phyloP scores from a whole-genome alignment of 1,140 invertebrate genomes.

The Fopius arisanus region DNA sequence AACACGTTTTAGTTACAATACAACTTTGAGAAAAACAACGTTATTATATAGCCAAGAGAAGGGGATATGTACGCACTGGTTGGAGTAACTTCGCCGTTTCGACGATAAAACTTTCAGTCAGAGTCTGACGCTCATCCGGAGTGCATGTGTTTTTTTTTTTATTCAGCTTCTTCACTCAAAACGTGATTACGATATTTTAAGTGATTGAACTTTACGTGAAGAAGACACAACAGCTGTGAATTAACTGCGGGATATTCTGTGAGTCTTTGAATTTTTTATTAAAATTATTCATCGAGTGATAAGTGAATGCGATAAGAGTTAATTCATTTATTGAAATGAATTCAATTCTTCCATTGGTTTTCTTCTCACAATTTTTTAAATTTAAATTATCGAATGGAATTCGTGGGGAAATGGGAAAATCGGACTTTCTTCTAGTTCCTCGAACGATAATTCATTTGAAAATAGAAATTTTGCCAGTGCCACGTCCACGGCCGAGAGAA shows the following conservation, averaged over 20 bases:
- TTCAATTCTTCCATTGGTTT: too few relatives aligned
- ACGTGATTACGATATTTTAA: neutral
- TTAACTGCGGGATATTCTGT: too few relatives aligned
- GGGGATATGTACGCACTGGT: neutral
- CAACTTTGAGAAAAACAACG: neutral
- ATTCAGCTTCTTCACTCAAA: neutral
- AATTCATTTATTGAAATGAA: too few relatives aligned
- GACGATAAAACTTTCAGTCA: slow-evolving; percentile 4
- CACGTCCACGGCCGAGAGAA: slow-evolving; percentile 2
- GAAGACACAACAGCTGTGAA: too few relatives aligned
- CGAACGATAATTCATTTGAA: neutral
- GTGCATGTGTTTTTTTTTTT: neutral
- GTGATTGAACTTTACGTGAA: too few relatives aligned
- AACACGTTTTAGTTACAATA: neutral
- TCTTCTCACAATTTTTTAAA: too few relatives aligned
- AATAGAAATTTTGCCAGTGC: neutral
- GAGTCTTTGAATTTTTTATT: too few relatives aligned
- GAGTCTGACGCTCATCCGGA: neutral
- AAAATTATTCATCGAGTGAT: too few relatives aligned
- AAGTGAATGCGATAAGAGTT: too few relatives aligned
- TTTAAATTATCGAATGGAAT: too few relatives aligned
- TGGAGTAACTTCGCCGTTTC: neutral
- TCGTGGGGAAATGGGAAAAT: too few relatives aligned
- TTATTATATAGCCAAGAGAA: neutral
- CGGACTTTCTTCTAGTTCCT: too few relatives aligned